Evolutionary conservation across 2,888 invertebrate genomes (phyloP).

Genomic region (Lochmaea crataegi): DNA sequence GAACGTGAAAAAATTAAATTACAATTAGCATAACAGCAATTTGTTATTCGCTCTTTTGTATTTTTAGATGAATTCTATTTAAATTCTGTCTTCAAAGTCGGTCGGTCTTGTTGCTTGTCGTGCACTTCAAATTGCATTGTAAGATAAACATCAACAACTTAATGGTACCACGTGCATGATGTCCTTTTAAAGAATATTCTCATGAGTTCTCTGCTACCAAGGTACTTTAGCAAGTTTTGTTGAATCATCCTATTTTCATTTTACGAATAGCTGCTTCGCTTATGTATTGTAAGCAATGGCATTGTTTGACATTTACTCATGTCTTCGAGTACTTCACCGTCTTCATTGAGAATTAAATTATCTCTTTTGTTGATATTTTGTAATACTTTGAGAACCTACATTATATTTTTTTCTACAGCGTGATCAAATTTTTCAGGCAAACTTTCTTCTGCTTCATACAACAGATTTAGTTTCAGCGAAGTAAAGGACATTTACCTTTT

Average conservation of each 20-base stretch:
- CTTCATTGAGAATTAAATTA: neutral
- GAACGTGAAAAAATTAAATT: neutral
- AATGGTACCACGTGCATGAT: conserved; percentile 9
- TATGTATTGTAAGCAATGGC: neutral
- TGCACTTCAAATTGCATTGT: conserved; percentile 5
- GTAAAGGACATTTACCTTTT: too few relatives aligned
- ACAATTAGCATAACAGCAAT: neutral
- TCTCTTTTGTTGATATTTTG: neutral
- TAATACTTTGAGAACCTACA: neutral
- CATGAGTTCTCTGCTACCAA: conserved; percentile 1
- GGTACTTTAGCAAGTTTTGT: neutral
- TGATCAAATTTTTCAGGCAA: too few relatives aligned
- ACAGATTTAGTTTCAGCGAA: too few relatives aligned
- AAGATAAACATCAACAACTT: conserved; percentile 8
- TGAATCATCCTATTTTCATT: conserved; percentile 4
- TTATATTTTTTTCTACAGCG: neutral
- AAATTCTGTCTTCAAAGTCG: neutral
- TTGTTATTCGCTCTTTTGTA: neutral
- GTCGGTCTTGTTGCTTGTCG: conserved; percentile 1
- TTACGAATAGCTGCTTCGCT: neutral
- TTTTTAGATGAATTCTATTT: conserved; percentile 4
- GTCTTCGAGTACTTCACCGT: neutral
- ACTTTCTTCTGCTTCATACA: too few relatives aligned
- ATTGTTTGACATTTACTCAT: conserved; percentile 1
- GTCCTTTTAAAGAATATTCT: conserved; percentile 9